Evolutionary conservation across 1,140 invertebrate species (phyloP).

Genomic region (Neodiprion virginianus): DNA sequence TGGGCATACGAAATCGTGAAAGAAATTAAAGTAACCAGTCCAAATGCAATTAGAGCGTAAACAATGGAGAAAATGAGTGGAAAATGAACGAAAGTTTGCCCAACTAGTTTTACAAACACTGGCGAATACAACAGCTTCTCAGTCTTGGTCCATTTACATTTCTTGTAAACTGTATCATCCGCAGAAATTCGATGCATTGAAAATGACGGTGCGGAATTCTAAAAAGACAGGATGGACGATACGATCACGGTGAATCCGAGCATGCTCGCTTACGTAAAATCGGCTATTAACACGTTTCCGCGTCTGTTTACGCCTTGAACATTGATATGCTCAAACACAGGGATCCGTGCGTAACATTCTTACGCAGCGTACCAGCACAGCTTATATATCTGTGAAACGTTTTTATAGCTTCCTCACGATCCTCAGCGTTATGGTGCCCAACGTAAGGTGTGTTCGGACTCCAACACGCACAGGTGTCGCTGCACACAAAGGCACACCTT

Average conservation of each 20-base stretch:
- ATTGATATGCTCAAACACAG: no score
- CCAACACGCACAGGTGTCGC: not conserved
- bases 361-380: slow-evolving; percentile 18
- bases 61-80: not conserved
- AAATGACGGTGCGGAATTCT: slow-evolving; percentile 13
- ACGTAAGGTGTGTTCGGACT: not conserved
- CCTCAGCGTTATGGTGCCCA: no score
- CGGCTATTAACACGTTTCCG: slow-evolving; percentile 11
- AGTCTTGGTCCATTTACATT: no score
- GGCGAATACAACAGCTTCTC: no score
- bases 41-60: not conserved
- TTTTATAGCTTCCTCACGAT: no score
- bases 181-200: slow-evolving; percentile 7
- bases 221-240: not conserved
- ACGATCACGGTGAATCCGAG: slow-evolving; percentile 14
- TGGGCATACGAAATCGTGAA: no score
- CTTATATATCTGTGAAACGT: no score
- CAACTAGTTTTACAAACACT: no score
- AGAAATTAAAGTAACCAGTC: no score
- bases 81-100: not conserved
- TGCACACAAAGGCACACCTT: not conserved
- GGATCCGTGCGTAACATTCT: slow-evolving; percentile 26
- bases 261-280: slow-evolving; percentile 50
- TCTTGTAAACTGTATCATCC: no score
- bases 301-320: slow-evolving; percentile 22